phyloP scores from a whole-genome alignment of 2,797 vertebrate genomes.

The Myripristis murdjan region DNA sequence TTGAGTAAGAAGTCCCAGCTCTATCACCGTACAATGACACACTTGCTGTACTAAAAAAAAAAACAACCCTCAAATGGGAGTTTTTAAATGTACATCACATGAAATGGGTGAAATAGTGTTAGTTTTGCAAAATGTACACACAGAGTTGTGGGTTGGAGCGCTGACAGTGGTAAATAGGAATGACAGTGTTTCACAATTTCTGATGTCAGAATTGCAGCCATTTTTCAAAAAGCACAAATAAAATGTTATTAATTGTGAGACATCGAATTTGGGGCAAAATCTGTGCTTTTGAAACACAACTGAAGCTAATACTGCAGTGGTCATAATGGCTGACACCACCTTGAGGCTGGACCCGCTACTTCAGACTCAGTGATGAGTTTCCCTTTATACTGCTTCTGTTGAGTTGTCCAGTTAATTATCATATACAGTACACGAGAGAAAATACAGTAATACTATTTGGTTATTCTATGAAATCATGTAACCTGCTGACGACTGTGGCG shows the following conservation, averaged over 20 bases:
- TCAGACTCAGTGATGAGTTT: background rate
- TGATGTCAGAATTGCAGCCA: background rate
- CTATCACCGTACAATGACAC: no score
- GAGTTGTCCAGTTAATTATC: background rate
- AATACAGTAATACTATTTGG: conserved; percentile 11
- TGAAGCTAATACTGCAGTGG: background rate
- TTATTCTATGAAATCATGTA: background rate
- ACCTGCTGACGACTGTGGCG: no score
- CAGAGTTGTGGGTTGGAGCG: background rate
- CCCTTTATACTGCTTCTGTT: conserved; percentile 20
- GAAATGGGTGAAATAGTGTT: conserved; percentile 1
- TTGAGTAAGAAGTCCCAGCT: background rate
- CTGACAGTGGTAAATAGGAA: background rate
- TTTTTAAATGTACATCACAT: background rate
- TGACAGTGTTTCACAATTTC: background rate
- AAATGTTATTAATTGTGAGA: background rate
- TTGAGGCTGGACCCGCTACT: background rate
- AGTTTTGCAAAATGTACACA: background rate
- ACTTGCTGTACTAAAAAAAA: background rate
- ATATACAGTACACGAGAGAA: background rate
- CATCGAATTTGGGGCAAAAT: background rate
- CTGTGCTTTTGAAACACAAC: background rate
- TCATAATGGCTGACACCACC: background rate
- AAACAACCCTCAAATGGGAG: background rate
- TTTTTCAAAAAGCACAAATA: conserved; percentile 6